Conservation (phyloP, 2,113 vertebrate species). For the Anarhynchus alexandrinus region DNA sequence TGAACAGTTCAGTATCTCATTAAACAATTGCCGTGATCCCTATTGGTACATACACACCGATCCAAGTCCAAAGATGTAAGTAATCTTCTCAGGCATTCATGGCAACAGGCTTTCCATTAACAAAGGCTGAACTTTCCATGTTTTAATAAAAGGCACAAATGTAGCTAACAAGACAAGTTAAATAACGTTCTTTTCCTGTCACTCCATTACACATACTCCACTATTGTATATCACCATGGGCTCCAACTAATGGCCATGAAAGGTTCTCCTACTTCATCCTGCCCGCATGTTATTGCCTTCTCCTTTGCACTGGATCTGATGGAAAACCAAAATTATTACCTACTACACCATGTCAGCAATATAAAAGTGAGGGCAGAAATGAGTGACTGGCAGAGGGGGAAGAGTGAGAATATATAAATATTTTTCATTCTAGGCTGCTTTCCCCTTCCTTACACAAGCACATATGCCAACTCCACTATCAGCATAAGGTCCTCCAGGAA, state of each 20-base stretch:
- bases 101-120: background rate
- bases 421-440: background rate
- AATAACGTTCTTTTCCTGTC: background rate
- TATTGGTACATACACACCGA: background rate
- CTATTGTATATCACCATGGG: background rate
- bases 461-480: background rate
- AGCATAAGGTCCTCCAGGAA: background rate
- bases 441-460: background rate
- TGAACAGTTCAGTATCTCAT: conserved; percentile 10
- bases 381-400: background rate
- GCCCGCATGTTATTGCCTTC: background rate
- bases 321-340: background rate
- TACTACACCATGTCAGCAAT: background rate
- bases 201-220: background rate
- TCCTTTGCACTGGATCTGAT: background rate
- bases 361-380: background rate
- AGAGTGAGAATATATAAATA: background rate
- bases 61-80: background rate
- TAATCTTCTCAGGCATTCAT: background rate
- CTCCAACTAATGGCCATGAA: background rate
- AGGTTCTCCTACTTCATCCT: background rate
- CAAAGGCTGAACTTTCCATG: background rate
- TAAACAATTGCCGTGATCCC: background rate
- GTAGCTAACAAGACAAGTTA: background rate
- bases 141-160: background rate